Base-by-base conservation (phyloP, 2,888 invertebrate genomes). In the Gari tellinella region DNA sequence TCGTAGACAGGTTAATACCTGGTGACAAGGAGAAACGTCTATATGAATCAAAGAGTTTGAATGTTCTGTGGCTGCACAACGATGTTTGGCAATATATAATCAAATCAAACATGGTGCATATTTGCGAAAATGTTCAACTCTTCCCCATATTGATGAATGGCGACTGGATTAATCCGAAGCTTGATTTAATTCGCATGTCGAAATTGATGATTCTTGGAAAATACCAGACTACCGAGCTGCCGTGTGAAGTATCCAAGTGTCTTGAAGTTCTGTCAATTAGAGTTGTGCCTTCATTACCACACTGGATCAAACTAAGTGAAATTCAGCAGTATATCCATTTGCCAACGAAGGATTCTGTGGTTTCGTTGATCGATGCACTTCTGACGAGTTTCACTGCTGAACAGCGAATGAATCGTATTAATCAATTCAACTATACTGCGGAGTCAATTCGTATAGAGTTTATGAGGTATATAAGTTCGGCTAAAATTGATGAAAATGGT, bases 41-140 rank as follows among this genome's bases (percentile, higher is more conserved):
- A 10, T 31, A 31, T 31, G 10, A 7, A 10, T 31, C 31, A 31
- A 31, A 31, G 31, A 31, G 5, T 31, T 31, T 31, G 31, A 10
- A 31, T 31, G 31, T 31, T 31, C 10, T 31, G 31, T 31, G 31
- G 31, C 10, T 31, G 57, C 26, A 45, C 15, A 10, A 57, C 14
- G 45, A 26, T 2, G 57, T 57, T 14, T 57, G 45, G 46, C n/a
- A 26, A 10, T 57, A 41, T 12, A 45, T 45, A 10, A 43, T 8
- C 25, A 17, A 19, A 2, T 12, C 15, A 1, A 26, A 31, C 7
- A 31, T 4, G 2, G 21, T 45, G 5, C 26, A 25, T 45, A 12
- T 45, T 15, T 23, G 31, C 5, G 31, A n/a, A 17, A 26, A 57
- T 0, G 14, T 57, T n/a, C 26, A n/a, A 15, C 15, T 57, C 12